phyloP scores from a whole-genome alignment of 2,113 vertebrate species.

The Seriola quinqueradiata region DNA sequence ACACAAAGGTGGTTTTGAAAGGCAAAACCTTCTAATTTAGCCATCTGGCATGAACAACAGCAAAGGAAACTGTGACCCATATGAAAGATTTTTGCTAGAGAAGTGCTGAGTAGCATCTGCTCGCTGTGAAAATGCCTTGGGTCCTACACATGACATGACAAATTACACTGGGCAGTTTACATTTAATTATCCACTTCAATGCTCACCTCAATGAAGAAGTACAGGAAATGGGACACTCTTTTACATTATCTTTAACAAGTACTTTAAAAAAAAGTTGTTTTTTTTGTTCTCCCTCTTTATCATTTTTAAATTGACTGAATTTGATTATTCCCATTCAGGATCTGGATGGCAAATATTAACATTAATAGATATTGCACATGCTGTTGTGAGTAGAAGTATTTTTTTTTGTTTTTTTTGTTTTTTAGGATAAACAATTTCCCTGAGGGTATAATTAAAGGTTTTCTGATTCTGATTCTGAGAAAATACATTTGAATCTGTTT shows the following conservation, averaged over 20 bases:
- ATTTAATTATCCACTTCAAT: conserved; percentile 86
- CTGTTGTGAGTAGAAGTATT: not conserved
- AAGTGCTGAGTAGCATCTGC: conserved; percentile 87
- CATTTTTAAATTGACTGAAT: conserved; percentile 33
- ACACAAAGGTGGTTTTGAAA: conserved; percentile 68
- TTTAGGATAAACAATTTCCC: not conserved
- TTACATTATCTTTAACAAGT: conserved; percentile 41
- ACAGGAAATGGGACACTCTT: conserved; percentile 46
- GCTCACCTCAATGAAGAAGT: conserved; percentile 70
- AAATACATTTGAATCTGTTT: conserved; percentile 23
- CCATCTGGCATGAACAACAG: conserved; percentile 80
- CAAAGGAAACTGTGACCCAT: conserved; percentile 82
- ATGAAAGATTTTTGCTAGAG: conserved; percentile 79
- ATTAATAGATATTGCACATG: conserved; percentile 3
- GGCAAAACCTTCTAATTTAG: conserved; percentile 61
- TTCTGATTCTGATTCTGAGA: not conserved
- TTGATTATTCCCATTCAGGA: conserved; percentile 14
- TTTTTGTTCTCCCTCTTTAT: conserved; percentile 8
- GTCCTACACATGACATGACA: conserved; percentile 84
- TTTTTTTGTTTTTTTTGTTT: not conserved
- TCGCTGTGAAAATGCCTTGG: conserved; percentile 80
- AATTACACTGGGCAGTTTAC: conserved; percentile 85
- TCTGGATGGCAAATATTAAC: conserved; percentile 16
- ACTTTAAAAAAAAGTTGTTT: not conserved
- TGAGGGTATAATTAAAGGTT: no score